Base-by-base conservation (phyloP, 2,113 vertebrate genomes). In the Engraulis encrasicolus region DNA sequence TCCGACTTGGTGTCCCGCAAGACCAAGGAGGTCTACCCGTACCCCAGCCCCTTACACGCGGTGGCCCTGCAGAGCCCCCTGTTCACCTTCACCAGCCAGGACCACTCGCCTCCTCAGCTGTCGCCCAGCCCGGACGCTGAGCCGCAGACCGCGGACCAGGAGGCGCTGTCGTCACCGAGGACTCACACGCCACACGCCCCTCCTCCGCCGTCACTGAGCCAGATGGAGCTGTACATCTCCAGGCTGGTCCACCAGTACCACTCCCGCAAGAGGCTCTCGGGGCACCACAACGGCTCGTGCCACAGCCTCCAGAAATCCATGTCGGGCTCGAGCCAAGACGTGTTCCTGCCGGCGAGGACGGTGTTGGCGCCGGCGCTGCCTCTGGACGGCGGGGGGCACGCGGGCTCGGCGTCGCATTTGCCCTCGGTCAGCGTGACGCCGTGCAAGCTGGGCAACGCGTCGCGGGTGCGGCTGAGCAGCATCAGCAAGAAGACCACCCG, bases 41-140 rank as follows among this genome's bases (percentile, higher is more conserved):
- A 95, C 85, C 96, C 96, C n/a, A 96, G 96, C 86, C 96, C 96
- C 0, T 89, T 96, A 81, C 96, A 96, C 27, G 96, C 95, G 0
- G 95, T 96, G 12, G 96, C 95, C 31, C 92, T 96, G 50, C 96
- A 96, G 86, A 96, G 96, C 82, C 95, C 96, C 37, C 91, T 96
- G 37, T 96, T 96, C 90, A 95, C 92, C 49, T 90, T 89, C 2
- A n/a, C n/a, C n/a, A 89, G 58, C 37, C 92, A 89, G 78, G 90
- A 92, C 80, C 89, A 81, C 19, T 90, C 89, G 4, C 58, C 83
- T 36, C 81, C 82, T 17, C 50, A 66, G 31, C 61, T 82, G 11
- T 89, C 88, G 9, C 58, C 83, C 2, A 92, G 82, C 80, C 83
- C 90, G 31, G 94, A 94, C 27, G 86, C 50, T 66, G 80, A 82